Evolutionary conservation across 2,797 vertebrate genomes (phyloP), one percentile per base, ranked within the genome.

Genomic region (Muraenolepis orangiensis): DNA sequence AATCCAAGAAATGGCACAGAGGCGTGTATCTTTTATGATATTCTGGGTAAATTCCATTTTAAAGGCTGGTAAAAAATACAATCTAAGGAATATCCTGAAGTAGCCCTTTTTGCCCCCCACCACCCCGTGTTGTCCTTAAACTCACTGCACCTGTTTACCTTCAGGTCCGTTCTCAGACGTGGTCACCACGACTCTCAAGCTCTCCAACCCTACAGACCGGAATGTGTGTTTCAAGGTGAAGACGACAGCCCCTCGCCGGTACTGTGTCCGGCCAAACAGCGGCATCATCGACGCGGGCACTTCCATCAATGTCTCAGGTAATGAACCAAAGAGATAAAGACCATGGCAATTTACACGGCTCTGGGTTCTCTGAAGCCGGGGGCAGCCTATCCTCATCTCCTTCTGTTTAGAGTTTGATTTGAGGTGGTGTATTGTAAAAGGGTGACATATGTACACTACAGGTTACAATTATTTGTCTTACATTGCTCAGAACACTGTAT

Each of bases 151-250:
- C 20, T 57, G 51, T 51, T 28, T 34, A 82, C 57, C 78, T 71
- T 29, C 90, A 99, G 98, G 98, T 92, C 98, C 98, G n/a, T 99
- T 99, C 91, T 97, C 97, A 85, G 98, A 99, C 83, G 98, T 99
- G 66, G 96, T 99, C 88, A 99, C 97, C 80, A 95, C 97, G 87
- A 96, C 96, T 88, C 93, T 99, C 84, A 99, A 98, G 92, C 97
- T 99, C 61, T 93, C 95, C 88, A 99, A 99, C 89, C 96, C 98
- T 12, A 96, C 96, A 93, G 97, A 99, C 84, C 95, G 94, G 89
- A 98, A 97, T 78, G 95, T 99, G 81, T 98, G 97, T 87, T 99
- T 99, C 89, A 99, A 99, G 94, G 97, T 99, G 84, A 99, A 99
- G 96, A 99, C 97, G 64, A 99, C 98, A 1, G 98, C 98, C 0